Evolutionary conservation across 2,797 vertebrate genomes (phyloP).

Genomic region (Phrynocephalus guinanensis): DNA sequence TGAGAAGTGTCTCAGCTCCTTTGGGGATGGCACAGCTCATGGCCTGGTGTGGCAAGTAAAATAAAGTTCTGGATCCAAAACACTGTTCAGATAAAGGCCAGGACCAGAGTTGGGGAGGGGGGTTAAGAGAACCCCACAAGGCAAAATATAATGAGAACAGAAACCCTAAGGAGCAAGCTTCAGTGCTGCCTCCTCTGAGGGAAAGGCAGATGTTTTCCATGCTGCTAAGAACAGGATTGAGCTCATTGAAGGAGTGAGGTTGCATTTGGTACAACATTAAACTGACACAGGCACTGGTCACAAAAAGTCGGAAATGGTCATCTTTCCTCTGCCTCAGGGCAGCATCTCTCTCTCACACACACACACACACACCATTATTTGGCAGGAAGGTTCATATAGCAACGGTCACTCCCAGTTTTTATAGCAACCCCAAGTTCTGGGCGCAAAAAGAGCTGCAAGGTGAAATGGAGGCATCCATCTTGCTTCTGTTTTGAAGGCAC

Average conservation of each 20-base stretch:
- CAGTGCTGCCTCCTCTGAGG: neutral
- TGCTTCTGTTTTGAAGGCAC: conserved; percentile 14
- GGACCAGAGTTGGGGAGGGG: neutral
- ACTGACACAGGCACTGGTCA: neutral
- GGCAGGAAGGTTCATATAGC: neutral
- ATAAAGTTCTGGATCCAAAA: neutral
- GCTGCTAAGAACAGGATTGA: too few relatives aligned
- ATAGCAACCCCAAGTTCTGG: neutral
- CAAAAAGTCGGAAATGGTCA: neutral
- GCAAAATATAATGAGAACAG: neutral
- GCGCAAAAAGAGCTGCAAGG: neutral
- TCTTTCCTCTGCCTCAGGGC: neutral
- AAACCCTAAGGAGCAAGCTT: neutral
- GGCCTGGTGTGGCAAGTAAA: too few relatives aligned
- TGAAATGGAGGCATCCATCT: neutral
- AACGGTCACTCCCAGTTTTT: neutral
- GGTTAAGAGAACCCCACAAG: neutral
- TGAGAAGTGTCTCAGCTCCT: neutral
- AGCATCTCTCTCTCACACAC: too few relatives aligned
- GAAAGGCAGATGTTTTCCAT: too few relatives aligned
- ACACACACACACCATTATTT: neutral
- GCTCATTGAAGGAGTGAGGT: too few relatives aligned
- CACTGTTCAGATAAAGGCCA: neutral
- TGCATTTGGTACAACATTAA: neutral
- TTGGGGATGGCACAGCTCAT: too few relatives aligned